A percentile compares a stretch with the other conserved stretches of the same genome.
phyloP scores from a whole-genome alignment of 2,797 vertebrate genomes.

The Oreochromis grahami region DNA sequence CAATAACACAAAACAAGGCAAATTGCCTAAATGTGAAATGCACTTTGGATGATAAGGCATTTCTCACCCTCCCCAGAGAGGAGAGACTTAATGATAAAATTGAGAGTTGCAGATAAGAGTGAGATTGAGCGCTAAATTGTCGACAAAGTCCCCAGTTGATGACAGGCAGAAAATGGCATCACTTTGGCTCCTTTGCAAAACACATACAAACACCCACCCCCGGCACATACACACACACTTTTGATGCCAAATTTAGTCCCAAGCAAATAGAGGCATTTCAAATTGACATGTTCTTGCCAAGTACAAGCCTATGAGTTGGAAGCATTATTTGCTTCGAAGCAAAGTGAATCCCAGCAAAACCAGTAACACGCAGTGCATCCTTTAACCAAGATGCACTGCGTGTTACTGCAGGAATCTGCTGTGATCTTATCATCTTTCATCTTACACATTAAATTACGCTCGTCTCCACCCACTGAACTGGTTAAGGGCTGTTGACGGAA shows the following conservation, averaged over 20 bases:
- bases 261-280: constrained; percentile 50
- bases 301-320: constrained; percentile 26
- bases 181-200: constrained; percentile 58
- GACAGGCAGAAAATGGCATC: constrained; percentile 63
- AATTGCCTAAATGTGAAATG: constrained; percentile 59
- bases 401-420: neutral
- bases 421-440: constrained; percentile 10
- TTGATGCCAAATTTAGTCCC: constrained; percentile 54
- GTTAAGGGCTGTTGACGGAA: neutral
- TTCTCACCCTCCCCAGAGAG: constrained; percentile 36
- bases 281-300: constrained; percentile 51
- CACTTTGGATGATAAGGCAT: constrained; percentile 57
- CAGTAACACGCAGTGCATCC: neutral
- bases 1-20: constrained; percentile 45
- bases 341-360: constrained; percentile 8
- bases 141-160: constrained; percentile 49
- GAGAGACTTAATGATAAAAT: constrained; percentile 60
- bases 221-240: neutral
- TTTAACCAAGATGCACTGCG: constrained; percentile 3
- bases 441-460: neutral
- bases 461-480: neutral
- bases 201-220: constrained; percentile 38
- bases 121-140: constrained; percentile 55
- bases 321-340: neutral
- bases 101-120: constrained; percentile 49